Conservation (phyloP, 2,888 invertebrate species). For the Sinhomidia bicolor region DNA sequence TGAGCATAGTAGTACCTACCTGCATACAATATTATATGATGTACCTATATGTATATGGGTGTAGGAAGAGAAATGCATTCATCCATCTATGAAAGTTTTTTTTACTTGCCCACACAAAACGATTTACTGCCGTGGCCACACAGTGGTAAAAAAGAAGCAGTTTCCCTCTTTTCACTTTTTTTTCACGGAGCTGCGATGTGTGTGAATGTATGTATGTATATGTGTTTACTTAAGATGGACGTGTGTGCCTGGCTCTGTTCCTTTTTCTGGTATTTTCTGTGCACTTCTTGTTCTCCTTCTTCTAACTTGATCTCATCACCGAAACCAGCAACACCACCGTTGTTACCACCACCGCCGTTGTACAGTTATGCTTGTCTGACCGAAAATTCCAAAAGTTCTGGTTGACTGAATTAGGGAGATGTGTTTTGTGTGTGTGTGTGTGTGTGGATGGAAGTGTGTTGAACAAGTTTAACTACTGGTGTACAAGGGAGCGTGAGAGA, state of each 20-base stretch:
- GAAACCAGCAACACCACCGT: conserved; percentile 43
- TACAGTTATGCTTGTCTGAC: conserved; percentile 69
- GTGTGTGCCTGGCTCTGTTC: conserved; percentile 52
- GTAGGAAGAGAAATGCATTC: conserved; percentile 40
- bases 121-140: conserved; percentile 65
- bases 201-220: conserved; percentile 55
- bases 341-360: background rate
- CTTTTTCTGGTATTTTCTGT: conserved; percentile 15
- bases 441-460: conserved; percentile 57
- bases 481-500: conserved; percentile 69
- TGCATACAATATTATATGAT: background rate
- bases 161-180: conserved; percentile 41
- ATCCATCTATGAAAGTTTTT: conserved; percentile 47
- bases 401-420: conserved; percentile 74
- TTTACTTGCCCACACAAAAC: conserved; percentile 53
- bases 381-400: conserved; percentile 73
- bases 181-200: conserved; percentile 36
- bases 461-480: conserved; percentile 72
- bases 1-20: background rate
- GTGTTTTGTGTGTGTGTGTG: conserved; percentile 55
- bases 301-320: conserved; percentile 68
- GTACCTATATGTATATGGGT: background rate
- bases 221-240: conserved; percentile 66
- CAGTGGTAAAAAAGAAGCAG: conserved; percentile 61
- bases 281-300: background rate